Base-by-base conservation (phyloP, 2,113 vertebrate genomes). In the Varanus komodoensis region DNA sequence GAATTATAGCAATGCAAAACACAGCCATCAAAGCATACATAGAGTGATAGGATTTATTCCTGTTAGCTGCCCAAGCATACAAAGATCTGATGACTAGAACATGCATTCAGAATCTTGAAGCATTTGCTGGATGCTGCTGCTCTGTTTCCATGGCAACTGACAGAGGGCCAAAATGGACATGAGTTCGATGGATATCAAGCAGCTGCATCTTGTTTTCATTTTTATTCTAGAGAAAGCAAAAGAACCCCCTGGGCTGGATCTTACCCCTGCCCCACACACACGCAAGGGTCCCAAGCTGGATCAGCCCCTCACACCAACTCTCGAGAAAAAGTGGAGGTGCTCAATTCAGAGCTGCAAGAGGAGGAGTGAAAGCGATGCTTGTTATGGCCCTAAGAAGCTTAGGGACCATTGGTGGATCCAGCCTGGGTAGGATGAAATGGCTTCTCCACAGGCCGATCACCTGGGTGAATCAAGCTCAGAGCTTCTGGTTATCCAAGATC, bases 41-140 rank as follows among this genome's bases (percentile, higher is more conserved):
- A 85, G 27, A 86, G 57, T 85, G 1, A 0, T 84, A 90, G 61
- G 89, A 1, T 57, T 0, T 48, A 11, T 50, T 11, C 21, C 1
- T 23, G 0, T 57, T 3, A 61, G 19, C 5, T 52, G 9, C 17
- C 75, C 27, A 64, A 7, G 15, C 6, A 29, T 44, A 78, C 6
- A 34, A 2, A 6, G 1, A 2, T 1, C 3, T 67, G 32, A 17
- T 77, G 19, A 50, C 29, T 25, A 32, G 29, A 71, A 29, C 2
- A 52, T 6, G 4, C 3, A n/a, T 25, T 0, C 14, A 23, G 44
- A 50, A 34, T 12, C 25, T 5, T 23, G 11, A 52, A 78, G 89
- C 32, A 5, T 85, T 3, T 2, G 73, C 84, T 9, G 8, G 11
- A 44, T 52, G 8, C 68, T n/a, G 4, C 25, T 54, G 0, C 0